These are phyloP conservation scores for Ceratitis capitata DNA, from an alignment of 1,140 invertebrate species.

Conservation along the genomic window DNA sequence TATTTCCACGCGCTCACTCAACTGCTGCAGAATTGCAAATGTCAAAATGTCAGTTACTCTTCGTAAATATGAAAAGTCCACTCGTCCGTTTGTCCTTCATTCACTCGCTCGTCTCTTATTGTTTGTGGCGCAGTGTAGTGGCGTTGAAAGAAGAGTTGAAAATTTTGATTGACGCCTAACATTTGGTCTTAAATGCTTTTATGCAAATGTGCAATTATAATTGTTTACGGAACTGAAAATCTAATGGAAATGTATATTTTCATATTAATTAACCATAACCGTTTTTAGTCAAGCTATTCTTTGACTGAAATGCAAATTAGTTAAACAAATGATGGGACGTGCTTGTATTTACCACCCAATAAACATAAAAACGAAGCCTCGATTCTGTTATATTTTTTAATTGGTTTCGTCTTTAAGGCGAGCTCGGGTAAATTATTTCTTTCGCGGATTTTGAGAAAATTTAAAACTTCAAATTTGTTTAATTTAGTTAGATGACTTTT, in stretches of 20 bases:
- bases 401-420: no score
- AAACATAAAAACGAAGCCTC: no score
- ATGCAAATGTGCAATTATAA: slow-evolving; percentile 53
- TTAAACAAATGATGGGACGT: background rate
- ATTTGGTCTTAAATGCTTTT: slow-evolving; percentile 61
- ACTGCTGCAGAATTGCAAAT: slow-evolving; percentile 37
- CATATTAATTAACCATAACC: slow-evolving; percentile 11
- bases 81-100: slow-evolving; percentile 37
- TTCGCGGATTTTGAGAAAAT: no score
- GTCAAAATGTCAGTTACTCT: slow-evolving; percentile 60
- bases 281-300: background rate
- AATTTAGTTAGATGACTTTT: no score
- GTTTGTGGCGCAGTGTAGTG: background rate
- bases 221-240: slow-evolving; percentile 45
- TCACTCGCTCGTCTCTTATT: background rate
- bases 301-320: background rate
- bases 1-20: background rate
- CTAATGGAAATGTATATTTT: slow-evolving; percentile 6
- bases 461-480: no score
- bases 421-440: no score
- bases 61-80: slow-evolving; percentile 43
- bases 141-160: slow-evolving; percentile 52
- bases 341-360: no score
- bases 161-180: slow-evolving; percentile 60
- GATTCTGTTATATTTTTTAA: no score